Base-by-base conservation (phyloP, 2,113 vertebrate species). In the Mustela lutreola region DNA sequence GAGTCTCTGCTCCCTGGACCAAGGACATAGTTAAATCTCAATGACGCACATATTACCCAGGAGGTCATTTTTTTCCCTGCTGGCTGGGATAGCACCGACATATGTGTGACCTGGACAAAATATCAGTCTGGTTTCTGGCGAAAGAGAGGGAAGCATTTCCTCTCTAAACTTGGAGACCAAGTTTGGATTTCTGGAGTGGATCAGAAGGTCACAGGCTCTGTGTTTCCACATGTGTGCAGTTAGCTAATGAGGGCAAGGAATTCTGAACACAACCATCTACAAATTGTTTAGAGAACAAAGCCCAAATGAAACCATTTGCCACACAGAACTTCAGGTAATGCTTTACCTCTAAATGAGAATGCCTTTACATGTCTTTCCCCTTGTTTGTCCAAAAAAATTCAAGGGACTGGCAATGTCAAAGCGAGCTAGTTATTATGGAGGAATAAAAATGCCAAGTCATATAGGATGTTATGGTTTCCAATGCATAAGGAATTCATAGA, bases 161-260 rank as follows among this genome's bases (percentile, higher is more conserved):
- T 95, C 60, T 97, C 78, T 80, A 92, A 90, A 97, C 76, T 86
- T 53, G 85, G 89, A 86, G 86, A 93, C 36, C 18, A 53, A 79
- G 28, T 84, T 94, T 94, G 75, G 48, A 39, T 90, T 96, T 97
- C 86, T 91, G 84, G 94, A 92, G 62, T 60, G 42, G 67, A 91
- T 78, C 53, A 91, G 86, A 91, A 88, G 89, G 91, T 97, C 85
- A 93, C 1, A 58, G 22, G n/a, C 91, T 94, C 65, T 80, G 50
- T 60, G 50, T 91, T 97, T 79, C 84, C 89, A 78, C 84, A 88
- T 60, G 75, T 84, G 36, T 73, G 62, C 50, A 60, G 70, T 92
- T 83, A 91, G 89, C 71, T 97, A 96, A 88, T 28, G 28, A 81
- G 39, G 62, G 21, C 92, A 91, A 81, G 58, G 80, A 84, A 88